A percentile compares a stretch with the other conserved stretches of the same genome.
These are phyloP conservation scores for Eulemur mongoz DNA, from an alignment of 2,797 vertebrate genomes.

Conservation along the genomic window DNA sequence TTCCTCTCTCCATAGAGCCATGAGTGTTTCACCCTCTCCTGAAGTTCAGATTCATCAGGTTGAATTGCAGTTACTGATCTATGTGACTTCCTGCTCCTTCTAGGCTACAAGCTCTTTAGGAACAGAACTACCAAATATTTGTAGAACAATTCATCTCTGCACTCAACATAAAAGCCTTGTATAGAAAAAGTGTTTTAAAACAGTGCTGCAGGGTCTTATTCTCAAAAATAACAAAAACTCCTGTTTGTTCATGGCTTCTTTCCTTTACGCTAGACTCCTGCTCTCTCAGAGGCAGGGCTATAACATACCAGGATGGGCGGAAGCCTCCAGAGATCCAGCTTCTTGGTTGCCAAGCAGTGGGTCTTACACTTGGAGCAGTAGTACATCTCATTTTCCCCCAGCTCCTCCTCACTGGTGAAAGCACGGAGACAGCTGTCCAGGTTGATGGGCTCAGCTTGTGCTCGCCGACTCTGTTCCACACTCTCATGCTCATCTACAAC, in stretches of 20 bases:
- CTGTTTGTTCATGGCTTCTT: background rate
- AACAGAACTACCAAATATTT: background rate
- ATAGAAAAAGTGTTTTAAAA: background rate
- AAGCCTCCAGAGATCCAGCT: constrained; percentile 98
- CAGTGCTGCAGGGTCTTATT: background rate
- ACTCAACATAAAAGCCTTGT: background rate
- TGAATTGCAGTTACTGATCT: constrained; percentile 28
- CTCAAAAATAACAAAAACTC: constrained; percentile 3
- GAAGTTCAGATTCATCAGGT: background rate
- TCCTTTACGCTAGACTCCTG: background rate
- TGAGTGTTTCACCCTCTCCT: background rate
- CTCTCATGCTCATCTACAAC: constrained; percentile 97
- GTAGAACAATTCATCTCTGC: background rate
- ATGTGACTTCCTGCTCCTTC: background rate
- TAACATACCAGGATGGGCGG: constrained; percentile 93
- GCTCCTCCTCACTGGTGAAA: constrained; percentile 97
- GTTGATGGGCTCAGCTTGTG: constrained; percentile 99
- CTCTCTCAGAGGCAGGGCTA: background rate
- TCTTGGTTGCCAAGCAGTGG: constrained; percentile 97
- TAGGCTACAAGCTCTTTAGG: background rate
- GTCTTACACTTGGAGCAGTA: constrained; percentile 99
- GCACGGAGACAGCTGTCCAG: constrained; percentile 97
- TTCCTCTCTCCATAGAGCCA: background rate
- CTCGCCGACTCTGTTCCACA: constrained; percentile 94
- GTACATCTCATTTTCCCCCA: constrained; percentile 98